Evolutionary conservation across 1,140 invertebrate genomes (phyloP), one percentile per base, ranked within the genome.

Genomic region (Trachymyrmex cornetzi): DNA sequence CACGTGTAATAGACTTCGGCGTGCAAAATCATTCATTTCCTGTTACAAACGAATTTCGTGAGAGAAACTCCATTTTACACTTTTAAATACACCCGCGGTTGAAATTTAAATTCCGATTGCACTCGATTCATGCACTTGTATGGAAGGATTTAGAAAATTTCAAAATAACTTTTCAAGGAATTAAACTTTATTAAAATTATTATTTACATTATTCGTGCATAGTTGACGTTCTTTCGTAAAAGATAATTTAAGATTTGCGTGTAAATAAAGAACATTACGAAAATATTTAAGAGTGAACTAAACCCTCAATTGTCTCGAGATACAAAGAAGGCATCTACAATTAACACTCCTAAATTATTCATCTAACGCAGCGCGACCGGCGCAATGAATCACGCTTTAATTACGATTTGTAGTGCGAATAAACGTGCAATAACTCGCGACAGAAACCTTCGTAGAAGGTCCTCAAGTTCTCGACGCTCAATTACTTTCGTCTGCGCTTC

Each of bases 301-400:
- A 59, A 48, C 6, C 5, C 24, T 44, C 22, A 38, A 59, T 38
- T 34, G 9, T n/a, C 34, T 44, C 55, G 24, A 38, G 38, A 3
- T 9, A 9, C 4, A 64, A n/a, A 50, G 14, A 34, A 55, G 9
- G 6, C 7, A 38, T 61, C 4, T 71, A 50, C 57, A 75, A 75
- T 61, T 61, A 72, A 75, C n/a, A 24, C 16, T 24, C 24, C 57
- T 84, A 84, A 84, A 53, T 75, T 84, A 74, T 61, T 84, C 55
- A 44, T 19, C n/a, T 74, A 34, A 55, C 38, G 55, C 38, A 67
- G 16, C 53, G 24, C 34, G 67, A 59, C 30, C 66, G 30, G 19
- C 9, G 69, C 80, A 50, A 84, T 84, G 27, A 84, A 84, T 84
- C 69, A 74, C 19, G 12, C 67, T 82, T 82, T 82, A 82, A 82